Conservation (phyloP, 2,113 vertebrate species). For the Astatoreochromis straeleni region DNA sequence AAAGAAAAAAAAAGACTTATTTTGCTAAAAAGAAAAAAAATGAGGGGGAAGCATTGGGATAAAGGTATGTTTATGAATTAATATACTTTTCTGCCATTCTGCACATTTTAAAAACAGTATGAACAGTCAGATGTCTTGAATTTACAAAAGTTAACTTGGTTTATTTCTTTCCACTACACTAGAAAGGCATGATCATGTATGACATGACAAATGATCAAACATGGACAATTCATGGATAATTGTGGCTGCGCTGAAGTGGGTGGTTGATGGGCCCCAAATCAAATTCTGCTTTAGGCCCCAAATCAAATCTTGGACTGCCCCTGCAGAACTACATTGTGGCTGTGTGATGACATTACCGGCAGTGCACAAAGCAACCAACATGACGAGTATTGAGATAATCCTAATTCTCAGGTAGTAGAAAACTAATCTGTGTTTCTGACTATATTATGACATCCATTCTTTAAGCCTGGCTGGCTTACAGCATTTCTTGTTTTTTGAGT, state of each 20-base stretch:
- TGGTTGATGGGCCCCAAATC: background rate
- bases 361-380: background rate
- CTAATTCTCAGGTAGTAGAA: background rate
- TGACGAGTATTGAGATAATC: background rate
- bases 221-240: background rate
- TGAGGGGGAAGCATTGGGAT: background rate
- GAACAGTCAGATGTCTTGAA: background rate
- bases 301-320: background rate
- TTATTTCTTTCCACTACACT: background rate
- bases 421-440: background rate
- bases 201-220: background rate
- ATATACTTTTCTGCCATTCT: background rate
- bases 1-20: fast-evolving
- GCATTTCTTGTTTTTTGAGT: background rate
- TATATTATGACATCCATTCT: background rate
- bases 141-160: background rate
- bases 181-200: background rate
- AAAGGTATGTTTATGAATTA: background rate
- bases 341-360: background rate
- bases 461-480: background rate
- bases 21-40: background rate
- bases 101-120: background rate
- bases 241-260: background rate
- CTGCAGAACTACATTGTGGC: background rate
- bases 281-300: background rate